These are phyloP conservation scores for Elymnias hypermnestra DNA, from an alignment of 1,140 invertebrate species.

Conservation along the genomic window DNA sequence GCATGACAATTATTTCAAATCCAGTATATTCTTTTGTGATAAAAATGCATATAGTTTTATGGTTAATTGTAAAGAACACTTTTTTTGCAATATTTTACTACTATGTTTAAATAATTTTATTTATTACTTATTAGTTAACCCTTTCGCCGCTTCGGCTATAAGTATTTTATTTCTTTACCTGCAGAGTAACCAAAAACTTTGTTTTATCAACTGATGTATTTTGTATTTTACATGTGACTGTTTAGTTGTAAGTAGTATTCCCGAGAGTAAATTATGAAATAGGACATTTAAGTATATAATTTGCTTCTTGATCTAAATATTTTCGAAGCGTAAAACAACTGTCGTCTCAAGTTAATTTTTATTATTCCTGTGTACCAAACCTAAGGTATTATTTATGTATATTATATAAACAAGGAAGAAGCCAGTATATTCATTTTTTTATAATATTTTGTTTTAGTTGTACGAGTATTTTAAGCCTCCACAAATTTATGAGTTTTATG, in stretches of 20 bases:
- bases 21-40: constrained; percentile 55
- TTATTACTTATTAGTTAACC: constrained; percentile 40
- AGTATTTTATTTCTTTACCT: constrained; percentile 33
- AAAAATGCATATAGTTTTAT: constrained; percentile 38
- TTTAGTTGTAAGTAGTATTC: constrained; percentile 48
- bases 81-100: constrained; percentile 31
- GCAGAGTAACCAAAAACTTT: constrained; percentile 40
- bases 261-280: constrained; percentile 27
- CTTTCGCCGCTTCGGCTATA: constrained; percentile 42
- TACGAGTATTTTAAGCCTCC: too few species aligned
- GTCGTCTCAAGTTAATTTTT: constrained; percentile 26
- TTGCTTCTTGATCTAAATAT: constrained; percentile 35
- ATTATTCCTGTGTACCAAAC: constrained; percentile 20
- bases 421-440: too few species aligned
- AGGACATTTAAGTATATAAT: constrained; percentile 35
- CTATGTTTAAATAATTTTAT: constrained; percentile 43
- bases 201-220: constrained; percentile 30
- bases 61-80: constrained; percentile 43
- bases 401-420: not conserved
- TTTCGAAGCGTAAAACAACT: constrained; percentile 25
- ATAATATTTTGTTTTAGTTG: too few species aligned
- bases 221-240: constrained; percentile 40
- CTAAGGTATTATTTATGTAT: constrained; percentile 7
- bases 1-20: constrained; percentile 48
- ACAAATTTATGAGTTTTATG: too few species aligned